Evolutionary conservation across 2,888 invertebrate species (phyloP).

Genomic region (Gymnoscelis rufifasciata): DNA sequence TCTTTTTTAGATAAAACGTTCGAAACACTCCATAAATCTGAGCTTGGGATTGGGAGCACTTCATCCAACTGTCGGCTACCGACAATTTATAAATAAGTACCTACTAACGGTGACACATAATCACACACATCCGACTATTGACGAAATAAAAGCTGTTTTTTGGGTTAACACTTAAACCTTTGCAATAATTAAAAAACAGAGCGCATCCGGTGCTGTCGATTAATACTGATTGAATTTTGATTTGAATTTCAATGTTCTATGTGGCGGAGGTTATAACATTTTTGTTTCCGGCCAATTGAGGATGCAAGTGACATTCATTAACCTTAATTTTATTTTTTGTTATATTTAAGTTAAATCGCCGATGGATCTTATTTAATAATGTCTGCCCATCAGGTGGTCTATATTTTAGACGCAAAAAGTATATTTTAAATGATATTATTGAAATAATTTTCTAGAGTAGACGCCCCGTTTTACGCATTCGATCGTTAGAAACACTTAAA

Average conservation of each 20-base stretch:
- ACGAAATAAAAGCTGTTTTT: constrained; percentile 47
- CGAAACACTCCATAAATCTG: constrained; percentile 73
- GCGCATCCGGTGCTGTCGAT: constrained; percentile 62
- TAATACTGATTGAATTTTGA: constrained; percentile 63
- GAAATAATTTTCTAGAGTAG: too few relatives aligned
- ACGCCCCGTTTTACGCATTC: too few relatives aligned
- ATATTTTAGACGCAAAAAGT: too few relatives aligned
- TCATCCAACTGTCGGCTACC: constrained; percentile 60
- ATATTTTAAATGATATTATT: too few relatives aligned
- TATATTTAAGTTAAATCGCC: constrained; percentile 18
- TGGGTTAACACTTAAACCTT: constrained; percentile 53
- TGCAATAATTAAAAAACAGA: constrained; percentile 68
- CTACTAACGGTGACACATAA: constrained; percentile 39
- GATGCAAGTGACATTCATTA: constrained; percentile 52
- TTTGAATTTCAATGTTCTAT: constrained; percentile 67
- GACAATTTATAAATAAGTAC: constrained; percentile 39
- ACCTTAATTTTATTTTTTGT: constrained; percentile 47
- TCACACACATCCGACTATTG: constrained; percentile 38
- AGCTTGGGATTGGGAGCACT: constrained; percentile 49
- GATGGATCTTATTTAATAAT: constrained; percentile 8
- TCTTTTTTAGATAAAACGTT: constrained; percentile 76
- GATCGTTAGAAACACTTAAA: constrained; percentile 31
- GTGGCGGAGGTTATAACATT: constrained; percentile 52
- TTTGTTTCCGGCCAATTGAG: constrained; percentile 62
- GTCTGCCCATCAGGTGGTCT: too few relatives aligned